phyloP scores from a whole-genome alignment of 2,888 invertebrate genomes.

The Catonia carolina region DNA sequence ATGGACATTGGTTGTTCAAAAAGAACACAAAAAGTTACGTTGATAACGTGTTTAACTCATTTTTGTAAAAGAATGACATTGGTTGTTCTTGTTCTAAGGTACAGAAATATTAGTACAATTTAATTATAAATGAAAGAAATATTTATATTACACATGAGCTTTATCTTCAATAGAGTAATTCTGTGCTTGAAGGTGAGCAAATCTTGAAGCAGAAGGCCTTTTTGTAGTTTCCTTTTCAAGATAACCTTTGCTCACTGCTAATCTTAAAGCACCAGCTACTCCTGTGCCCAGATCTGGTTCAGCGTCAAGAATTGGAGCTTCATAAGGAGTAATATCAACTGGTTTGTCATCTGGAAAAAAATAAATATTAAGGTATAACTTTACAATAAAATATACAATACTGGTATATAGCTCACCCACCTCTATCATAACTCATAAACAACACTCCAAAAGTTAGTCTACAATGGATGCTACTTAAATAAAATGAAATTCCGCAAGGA shows the following conservation, averaged over 20 bases:
- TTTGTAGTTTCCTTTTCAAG: constrained; percentile 74
- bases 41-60: no score
- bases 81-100: no score
- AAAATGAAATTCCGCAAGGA: no score
- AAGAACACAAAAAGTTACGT: no score
- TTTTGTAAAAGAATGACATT: no score
- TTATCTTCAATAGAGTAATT: constrained; percentile 77
- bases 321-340: constrained; percentile 48
- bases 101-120: no score
- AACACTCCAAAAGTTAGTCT: no score
- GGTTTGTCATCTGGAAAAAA: constrained; percentile 41
- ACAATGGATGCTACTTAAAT: no score
- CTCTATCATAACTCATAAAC: no score
- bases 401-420: background rate
- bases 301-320: constrained; percentile 72
- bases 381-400: background rate
- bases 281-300: constrained; percentile 91
- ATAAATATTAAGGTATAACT: constrained; percentile 5
- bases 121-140: no score
- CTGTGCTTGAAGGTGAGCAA: constrained; percentile 69
- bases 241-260: constrained; percentile 92
- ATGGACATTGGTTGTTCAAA: no score
- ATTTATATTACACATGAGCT: constrained; percentile 56
- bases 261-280: constrained; percentile 79
- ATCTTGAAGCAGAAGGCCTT: constrained; percentile 61